Evolutionary conservation across 2,888 invertebrate genomes (phyloP), one percentile per base, ranked within the genome.

Genomic region (Nemapogon koenigi): DNA sequence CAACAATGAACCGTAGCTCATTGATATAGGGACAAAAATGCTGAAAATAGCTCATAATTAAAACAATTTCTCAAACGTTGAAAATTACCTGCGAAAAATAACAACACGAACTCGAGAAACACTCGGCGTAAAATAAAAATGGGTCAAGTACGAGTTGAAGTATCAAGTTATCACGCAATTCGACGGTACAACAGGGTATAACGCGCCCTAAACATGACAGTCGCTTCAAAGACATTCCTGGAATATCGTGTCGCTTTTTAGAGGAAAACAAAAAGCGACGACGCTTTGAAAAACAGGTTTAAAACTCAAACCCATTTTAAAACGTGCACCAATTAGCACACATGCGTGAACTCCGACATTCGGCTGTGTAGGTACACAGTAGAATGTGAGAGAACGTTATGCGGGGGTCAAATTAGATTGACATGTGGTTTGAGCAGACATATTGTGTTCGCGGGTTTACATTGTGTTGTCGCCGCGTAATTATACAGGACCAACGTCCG

Each of bases 331-430:
- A 72, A 69, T 73, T 72, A 72, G 62, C 59, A 59, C 61, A 55
- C 63, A 59, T 50, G 59, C 59, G 59, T 60, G 56, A 63, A 64
- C 63, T 67, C 50, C 68, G 60, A 65, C 66, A 65, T 69, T 65
- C 55, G 55, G 59, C 52, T 49, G 59, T 58, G 52, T 54, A 53
- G 54, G 53, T 55, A 52, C 55, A n/a, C n/a, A n/a, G 10, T 22
- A 22, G 22, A 22, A 22, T 22, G 22, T 22, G 22, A 10, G 10
- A 22, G 10, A 22, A 22, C 6, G 22, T 22, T 22, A 22, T 22
- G 10, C 22, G 59, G 60, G 72, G 71, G 68, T 73, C 72, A 72
- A 72, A 73, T 78, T 73, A 71, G 75, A 73, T 75, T 73, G 73
- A 71, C 71, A 67, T 71, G 71, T 66, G 75, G 72, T 68, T 66